Base-by-base conservation (phyloP, 2,113 vertebrate genomes). In the Pterophyllum scalare region DNA sequence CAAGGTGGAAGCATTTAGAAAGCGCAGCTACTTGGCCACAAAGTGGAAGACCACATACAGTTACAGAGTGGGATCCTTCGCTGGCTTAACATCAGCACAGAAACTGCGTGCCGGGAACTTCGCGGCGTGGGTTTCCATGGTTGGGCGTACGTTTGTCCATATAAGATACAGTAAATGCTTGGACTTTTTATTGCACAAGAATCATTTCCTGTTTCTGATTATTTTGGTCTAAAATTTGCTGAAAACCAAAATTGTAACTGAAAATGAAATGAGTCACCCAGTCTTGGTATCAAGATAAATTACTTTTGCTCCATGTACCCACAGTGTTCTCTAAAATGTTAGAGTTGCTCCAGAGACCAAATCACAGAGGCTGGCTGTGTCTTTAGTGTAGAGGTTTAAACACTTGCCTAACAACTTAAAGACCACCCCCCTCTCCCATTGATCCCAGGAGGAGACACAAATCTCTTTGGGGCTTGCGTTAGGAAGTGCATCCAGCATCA, bases 361-460 rank as follows among this genome's bases (percentile, higher is more conserved):
- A 24, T 5, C 19, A 3, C 54, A 14, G 26, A 24, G 33, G n/a
- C 4, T 4, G 22, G 22, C 35, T 56, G 82, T 88, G 88, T 92
- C 85, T 87, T 10, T 5, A 7, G 2, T 40, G 40, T 12, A 43
- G 40, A 3, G 40, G 2, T 43, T 43, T 43, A 43, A 12, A 43
- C 40, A 43, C 12, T 43, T 33, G 31, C 35, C 35, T 38, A 33
- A 62, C 60, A 62, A 0, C 31, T 19, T 38, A 62, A 62, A 38
- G 6, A 38, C 12, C 9, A 17, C 1, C 38, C 40, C 38, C 38
- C 8, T 11, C 38, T 19, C 19, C 3, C 19, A 38, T 64, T 0
- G 12, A 64, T 64, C 61, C 35, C 15, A 33, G 3, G 61, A 40
- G 20, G 35, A 64, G 35, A 64, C 35, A 5, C 14, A n/a, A 22